Base-by-base conservation (phyloP, 2,888 invertebrate genomes). In the Spilosoma lubricipeda region DNA sequence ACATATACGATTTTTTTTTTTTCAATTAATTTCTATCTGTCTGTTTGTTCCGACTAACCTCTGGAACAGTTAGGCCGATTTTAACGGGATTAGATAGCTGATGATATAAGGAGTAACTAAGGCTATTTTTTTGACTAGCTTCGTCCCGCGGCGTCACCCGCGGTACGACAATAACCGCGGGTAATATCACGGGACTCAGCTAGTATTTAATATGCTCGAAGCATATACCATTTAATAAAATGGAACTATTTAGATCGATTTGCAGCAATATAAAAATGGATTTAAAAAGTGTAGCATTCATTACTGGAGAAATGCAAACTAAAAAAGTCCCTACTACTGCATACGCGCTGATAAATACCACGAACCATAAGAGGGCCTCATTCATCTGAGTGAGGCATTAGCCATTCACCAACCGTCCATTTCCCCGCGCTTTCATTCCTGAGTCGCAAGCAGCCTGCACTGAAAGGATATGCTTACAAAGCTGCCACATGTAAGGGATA, bases 401-500 rank as follows among this genome's bases (percentile, higher is more conserved):
- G 88, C 87, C 82, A 90, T 93, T 92, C 92, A 91, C 85, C 75
- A 77, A 71, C 68, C 83, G 83, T 80, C 84, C 83, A 83, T 88
- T 88, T 88, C 88, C 86, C 83, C 80, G 83, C 80, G 85, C 89
- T 89, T 90, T 91, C 89, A 84, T 79, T 79, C 75, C 75, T 30
- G 66, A 66, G 68, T 72, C 74, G 89, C 82, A 83, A 79, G 81
- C 81, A 83, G 86, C 85, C 85, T 88, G 79, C 77, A 67, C 85
- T 91, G 87, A 91, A 88, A 86, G 88, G 88, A 88, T 79, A 77
- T 83, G 78, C 85, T 87, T 89, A 88, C 87, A 88, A 83, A 82
- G 83, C 82, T 76, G 75, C 70, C 77, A 71, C 74, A 73, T 77
- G 73, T 69, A 72, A 80, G 70, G 74, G 71, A 78, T 76, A 83